phyloP scores from a whole-genome alignment of 2,888 invertebrate genomes.

The Phyllotreta striolata region DNA sequence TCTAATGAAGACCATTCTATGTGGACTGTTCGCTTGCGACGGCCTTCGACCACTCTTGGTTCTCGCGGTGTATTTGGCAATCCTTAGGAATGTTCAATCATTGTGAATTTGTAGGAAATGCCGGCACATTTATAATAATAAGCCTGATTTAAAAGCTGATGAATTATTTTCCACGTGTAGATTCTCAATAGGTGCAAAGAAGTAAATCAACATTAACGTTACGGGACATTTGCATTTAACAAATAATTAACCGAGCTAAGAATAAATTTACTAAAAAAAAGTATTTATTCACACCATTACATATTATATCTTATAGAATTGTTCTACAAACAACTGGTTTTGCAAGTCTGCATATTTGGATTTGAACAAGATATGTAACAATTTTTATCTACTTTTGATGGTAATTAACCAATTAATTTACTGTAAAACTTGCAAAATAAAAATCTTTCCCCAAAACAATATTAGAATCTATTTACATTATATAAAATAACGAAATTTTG shows the following conservation, averaged over 20 bases:
- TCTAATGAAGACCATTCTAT: conserved; percentile 55
- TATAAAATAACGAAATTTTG: too few relatives aligned
- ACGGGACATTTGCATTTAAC: conserved; percentile 9
- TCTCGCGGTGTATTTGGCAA: conserved; percentile 71
- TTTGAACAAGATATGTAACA: not conserved
- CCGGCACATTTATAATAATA: not conserved
- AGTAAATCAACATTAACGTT: too few relatives aligned
- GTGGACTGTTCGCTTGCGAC: conserved; percentile 62
- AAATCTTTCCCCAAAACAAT: too few relatives aligned
- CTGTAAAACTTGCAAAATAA: too few relatives aligned
- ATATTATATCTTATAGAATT: conserved; percentile 19
- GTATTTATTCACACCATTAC: conserved; percentile 15
- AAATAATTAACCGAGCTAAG: conserved; percentile 13
- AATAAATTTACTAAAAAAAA: conserved; percentile 16
- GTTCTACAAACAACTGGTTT: conserved; percentile 23
- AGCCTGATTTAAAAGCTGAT: too few relatives aligned
- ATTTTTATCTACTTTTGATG: too few relatives aligned
- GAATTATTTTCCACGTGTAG: too few relatives aligned
- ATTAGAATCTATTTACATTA: too few relatives aligned
- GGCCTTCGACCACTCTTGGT: conserved; percentile 67
- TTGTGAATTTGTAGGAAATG: not conserved
- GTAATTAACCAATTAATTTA: too few relatives aligned
- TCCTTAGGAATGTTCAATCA: conserved; percentile 56
- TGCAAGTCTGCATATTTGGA: conserved; percentile 6
- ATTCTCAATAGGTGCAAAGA: too few relatives aligned